phyloP scores from a whole-genome alignment of 2,888 invertebrate species.

The Troilus luridus region DNA sequence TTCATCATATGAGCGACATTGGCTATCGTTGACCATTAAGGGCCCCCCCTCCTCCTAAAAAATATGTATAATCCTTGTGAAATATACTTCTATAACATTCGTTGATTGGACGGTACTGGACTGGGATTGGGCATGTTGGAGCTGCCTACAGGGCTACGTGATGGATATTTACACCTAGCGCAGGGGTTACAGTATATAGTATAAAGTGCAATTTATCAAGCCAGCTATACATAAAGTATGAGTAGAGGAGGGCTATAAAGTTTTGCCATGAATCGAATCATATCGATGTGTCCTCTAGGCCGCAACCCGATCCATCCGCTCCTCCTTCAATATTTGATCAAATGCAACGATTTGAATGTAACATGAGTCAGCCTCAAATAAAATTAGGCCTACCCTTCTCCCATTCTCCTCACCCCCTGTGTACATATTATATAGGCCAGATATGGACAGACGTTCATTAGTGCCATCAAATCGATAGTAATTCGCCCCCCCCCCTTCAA shows the following conservation, averaged over 20 bases:
- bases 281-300: slow-evolving; percentile 34
- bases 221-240: slow-evolving; percentile 55
- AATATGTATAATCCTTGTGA: too few species aligned
- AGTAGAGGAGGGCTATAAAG: slow-evolving; percentile 20
- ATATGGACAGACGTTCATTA: slow-evolving; percentile 51
- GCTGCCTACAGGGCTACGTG: too few species aligned
- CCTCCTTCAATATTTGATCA: slow-evolving; percentile 54
- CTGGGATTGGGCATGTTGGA: too few species aligned
- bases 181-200: slow-evolving; percentile 35
- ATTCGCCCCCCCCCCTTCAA: not conserved
- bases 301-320: slow-evolving; percentile 9
- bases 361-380: slow-evolving; percentile 55
- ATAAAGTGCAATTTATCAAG: slow-evolving; percentile 54
- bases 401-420: not conserved
- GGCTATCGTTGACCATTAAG: too few species aligned
- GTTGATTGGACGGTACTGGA: too few species aligned
- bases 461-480: slow-evolving; percentile 59
- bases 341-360: slow-evolving; percentile 54
- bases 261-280: slow-evolving; percentile 57
- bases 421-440: slow-evolving; percentile 49
- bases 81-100: too few species aligned
- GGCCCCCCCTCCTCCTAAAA: too few species aligned
- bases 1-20: too few species aligned
- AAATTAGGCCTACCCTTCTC: slow-evolving; percentile 3
- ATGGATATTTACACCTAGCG: not conserved